Base-by-base conservation (phyloP, 2,888 invertebrate genomes). In the Pilophorus perplexus region DNA sequence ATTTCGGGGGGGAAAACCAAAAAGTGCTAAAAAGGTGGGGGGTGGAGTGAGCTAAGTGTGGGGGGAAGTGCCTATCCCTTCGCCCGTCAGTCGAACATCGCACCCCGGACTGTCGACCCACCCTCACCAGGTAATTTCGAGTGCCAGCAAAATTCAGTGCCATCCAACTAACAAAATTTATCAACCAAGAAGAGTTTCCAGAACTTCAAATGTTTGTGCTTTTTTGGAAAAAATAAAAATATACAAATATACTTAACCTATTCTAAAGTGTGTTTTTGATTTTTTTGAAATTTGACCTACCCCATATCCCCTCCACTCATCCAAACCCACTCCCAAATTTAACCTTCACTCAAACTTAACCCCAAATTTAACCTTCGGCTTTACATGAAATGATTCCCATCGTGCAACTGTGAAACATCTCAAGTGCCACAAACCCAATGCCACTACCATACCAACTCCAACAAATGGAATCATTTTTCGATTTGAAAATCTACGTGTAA, bases 41-140 rank as follows among this genome's bases (percentile, higher is more conserved):
- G 22, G 42, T 23, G 25, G 38, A 52, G 52, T 18, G 37, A 23
- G n/a, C 14, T 42, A 42, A 59, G 59, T 59, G 59, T 59, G 25
- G 27, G 59, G n/a, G 40, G 40, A 52, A 59, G 59, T 42, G 25
- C 40, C 42, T 40, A 28, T 38, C 37, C 48, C 48, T 64, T 23
- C 38, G 48, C 48, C 37, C 64, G 23, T 64, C 50, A 64, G 59
- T 59, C 59, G 59, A 59, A 40, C 59, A 59, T 27, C 59, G 59
- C 59, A 38, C 33, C 40, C 59, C 42, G 59, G 40, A 42, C 59
- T 42, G 59, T 42, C 59, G 59, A 59, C 59, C n/a, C 59, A 14
- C 40, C 59, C 59, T 59, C 59, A n/a, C 42, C 59, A 59, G 59
- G 59, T 59, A 59, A 55, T 42, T n/a, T 38, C 59, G 59, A 59